Conservation (phyloP, 2,113 vertebrate species). For the Stigmatopora argus region DNA sequence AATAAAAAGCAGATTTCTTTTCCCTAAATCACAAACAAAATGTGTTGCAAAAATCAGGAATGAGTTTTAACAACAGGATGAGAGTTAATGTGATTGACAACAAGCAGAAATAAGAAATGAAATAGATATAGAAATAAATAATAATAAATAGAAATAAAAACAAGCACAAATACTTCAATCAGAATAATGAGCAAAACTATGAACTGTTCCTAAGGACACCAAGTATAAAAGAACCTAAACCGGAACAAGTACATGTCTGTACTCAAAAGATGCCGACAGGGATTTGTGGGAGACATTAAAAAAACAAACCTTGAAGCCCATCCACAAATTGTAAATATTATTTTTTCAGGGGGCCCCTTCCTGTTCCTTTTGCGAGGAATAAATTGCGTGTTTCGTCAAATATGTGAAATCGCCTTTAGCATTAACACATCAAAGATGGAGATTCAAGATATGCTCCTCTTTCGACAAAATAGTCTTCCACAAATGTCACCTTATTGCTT, state of each 20-base stretch:
- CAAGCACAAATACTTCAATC: neutral
- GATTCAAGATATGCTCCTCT: too few relatives aligned
- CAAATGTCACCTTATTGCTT: neutral
- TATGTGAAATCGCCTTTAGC: too few relatives aligned
- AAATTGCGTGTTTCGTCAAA: neutral
- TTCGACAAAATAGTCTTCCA: neutral
- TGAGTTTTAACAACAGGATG: too few relatives aligned
- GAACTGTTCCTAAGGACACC: neutral
- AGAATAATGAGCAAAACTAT: neutral
- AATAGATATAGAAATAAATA: neutral
- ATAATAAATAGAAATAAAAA: neutral
- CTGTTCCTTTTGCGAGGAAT: neutral
- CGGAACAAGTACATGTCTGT: neutral
- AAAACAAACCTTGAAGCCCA: too few relatives aligned
- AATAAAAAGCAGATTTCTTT: neutral
- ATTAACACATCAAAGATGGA: too few relatives aligned
- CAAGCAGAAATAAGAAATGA: too few relatives aligned
- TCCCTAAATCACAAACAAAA: neutral
- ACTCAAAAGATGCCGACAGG: neutral
- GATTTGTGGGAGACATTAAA: neutral
- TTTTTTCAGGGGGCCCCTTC: neutral
- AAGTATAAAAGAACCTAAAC: neutral
- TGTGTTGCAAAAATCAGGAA: neutral
- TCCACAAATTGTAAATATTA: neutral
- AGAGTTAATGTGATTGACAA: too few relatives aligned